Base-by-base conservation (phyloP, 1,140 invertebrate genomes). In the Leptopilina boulardi region DNA sequence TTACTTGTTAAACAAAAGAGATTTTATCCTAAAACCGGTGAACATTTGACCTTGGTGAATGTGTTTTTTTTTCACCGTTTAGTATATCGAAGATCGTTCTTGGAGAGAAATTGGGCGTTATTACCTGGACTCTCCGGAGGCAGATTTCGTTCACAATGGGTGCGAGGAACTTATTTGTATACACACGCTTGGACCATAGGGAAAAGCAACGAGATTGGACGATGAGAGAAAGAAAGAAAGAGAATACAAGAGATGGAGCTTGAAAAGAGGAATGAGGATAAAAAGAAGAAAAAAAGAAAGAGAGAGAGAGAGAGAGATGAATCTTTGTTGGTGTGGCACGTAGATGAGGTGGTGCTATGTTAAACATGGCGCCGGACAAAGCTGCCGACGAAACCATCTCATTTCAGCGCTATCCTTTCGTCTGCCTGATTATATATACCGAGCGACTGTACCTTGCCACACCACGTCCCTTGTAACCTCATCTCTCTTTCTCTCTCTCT, bases 361-460 rank as follows among this genome's bases (percentile, higher is more conserved):
- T 88, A 89, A 89, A 91, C 88, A 90, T 87, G 88, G 89, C 88
- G 88, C 86, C 88, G 87, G 85, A 89, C 88, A 91, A 90, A 90
- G 88, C 87, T 90, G 86, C 89, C 88, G 88, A 89, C 87, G 88
- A 90, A 87, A 89, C 88, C 87, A 88, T 88, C 89, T 89, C 88
- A 90, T 90, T 90, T 90, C 87, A 88, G 86, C 85, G 85, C 87
- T 87, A 89, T 87, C 87, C 87, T 87, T 82, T 85, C 82, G 85
- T 86, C 87, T 87, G 85, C 84, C 87, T 90, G 89, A 90, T 90
- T 89, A 89, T 90, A 66, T 66, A 89, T 85, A 86, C 84, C 85
- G 80, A 84, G 82, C 79, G 80, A 77, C 84, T 79, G 79, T 83
- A 77, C 71, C 76, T 80, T 86, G 83, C 79, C 83, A 82, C 82